Evolutionary conservation across 2,888 invertebrate species (phyloP), one percentile per base, ranked within the genome.

Genomic region (Caenorhabditis sp.): DNA sequence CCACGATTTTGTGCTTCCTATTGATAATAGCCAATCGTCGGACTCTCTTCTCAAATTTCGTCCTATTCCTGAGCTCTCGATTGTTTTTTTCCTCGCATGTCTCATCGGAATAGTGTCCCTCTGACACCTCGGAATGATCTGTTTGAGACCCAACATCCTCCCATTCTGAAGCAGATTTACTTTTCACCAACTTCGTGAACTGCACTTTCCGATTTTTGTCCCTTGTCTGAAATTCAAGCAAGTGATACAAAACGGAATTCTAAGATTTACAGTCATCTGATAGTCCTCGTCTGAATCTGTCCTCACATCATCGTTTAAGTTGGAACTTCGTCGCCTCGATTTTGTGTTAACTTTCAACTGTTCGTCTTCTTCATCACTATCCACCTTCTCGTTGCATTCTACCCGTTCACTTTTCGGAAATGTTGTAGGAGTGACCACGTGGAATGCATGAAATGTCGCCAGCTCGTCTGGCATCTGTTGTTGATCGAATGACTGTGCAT

Each of bases 71-170:
- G 22, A 22, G 12, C 22, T 59, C 68, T 2, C 76, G 68, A 5
- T 7, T 12, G 5, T n/a, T 7, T 6, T 22, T 22, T n/a, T 77
- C 69, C 35, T 63, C 77, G 1, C 12, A 22, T 5, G 69, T 63
- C 28, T 77, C 77, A 28, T 77, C 77, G 7, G 69, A 70, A n/a
- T 70, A 77, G 10, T 70, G 69, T 0, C 77, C 77, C 16, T 70
- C 77, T 6, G 77, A 77, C 28, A 63, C 16, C 2, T 77, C 70
- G 0, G 77, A 77, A 44, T 63, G 54, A 24, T 77, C 77, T 0
- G 77, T 77, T 54, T 77, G 63, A 5, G 69, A 70, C 10, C 77
- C 77, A 54, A 19, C n/a, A 56, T 77, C 77, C 1, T 77, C 69
- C 41, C 41, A 70, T 1, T 8, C 10, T 24, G 61, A 12, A 1